Evolutionary conservation across 2,113 vertebrate genomes (phyloP).

Genomic region (Prietella phreatophila): DNA sequence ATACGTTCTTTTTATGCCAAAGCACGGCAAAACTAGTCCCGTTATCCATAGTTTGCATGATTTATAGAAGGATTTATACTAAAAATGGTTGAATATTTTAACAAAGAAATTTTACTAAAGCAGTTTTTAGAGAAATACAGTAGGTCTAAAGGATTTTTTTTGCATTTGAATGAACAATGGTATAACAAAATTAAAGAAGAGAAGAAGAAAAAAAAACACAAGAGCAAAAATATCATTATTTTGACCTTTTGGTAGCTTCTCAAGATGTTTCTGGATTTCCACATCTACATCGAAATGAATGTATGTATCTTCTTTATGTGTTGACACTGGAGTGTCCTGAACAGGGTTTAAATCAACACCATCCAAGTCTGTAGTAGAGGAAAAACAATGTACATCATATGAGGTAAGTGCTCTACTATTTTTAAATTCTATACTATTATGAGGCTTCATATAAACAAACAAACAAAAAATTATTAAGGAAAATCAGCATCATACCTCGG

Average conservation of each 20-base stretch:
- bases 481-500: slow-evolving; percentile 76
- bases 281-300: slow-evolving; percentile 93
- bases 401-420: background rate
- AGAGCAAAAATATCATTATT: background rate
- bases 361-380: slow-evolving; percentile 80
- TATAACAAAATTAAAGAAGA: background rate
- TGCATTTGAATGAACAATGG: background rate
- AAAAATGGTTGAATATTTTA: background rate
- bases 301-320: slow-evolving; percentile 91
- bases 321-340: slow-evolving; percentile 93
- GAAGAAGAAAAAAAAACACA: background rate
- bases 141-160: background rate
- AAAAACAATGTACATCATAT: background rate
- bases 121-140: background rate
- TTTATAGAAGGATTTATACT: background rate
- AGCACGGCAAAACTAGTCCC: background rate
- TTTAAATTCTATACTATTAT: background rate
- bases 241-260: slow-evolving; percentile 94
- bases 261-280: slow-evolving; percentile 95
- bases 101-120: background rate
- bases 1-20: too few relatives aligned
- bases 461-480: background rate
- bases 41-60: background rate
- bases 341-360: slow-evolving; percentile 91
- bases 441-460: background rate